Evolutionary conservation across 2,113 vertebrate genomes (phyloP).

Genomic region (Columba janthina): DNA sequence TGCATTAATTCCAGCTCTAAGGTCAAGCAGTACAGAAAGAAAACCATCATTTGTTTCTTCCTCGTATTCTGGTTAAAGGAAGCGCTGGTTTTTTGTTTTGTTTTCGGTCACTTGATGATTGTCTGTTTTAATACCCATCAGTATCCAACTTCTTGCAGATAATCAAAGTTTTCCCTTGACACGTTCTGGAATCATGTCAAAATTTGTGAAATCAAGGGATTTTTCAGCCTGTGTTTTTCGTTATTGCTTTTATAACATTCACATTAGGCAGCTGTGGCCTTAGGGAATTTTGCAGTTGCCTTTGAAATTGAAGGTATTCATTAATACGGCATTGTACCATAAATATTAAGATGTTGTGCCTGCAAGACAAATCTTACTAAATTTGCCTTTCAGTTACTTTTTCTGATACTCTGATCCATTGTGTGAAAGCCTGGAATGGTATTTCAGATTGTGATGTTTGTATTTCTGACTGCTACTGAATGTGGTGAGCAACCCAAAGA

Average conservation of each 20-base stretch:
- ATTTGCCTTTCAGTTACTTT: background rate
- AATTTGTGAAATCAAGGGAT: background rate
- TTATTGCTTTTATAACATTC: background rate
- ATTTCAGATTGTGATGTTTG: background rate
- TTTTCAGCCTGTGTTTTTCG: background rate
- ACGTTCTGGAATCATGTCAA: background rate
- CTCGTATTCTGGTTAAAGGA: background rate
- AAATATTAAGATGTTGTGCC: background rate
- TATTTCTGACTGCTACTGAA: background rate
- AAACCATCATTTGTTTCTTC: background rate
- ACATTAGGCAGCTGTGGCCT: background rate
- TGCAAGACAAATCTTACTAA: background rate
- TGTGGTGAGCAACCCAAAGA: background rate
- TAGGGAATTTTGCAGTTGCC: background rate
- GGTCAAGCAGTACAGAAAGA: background rate
- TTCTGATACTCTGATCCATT: background rate
- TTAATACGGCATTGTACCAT: background rate
- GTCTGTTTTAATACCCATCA: constrained; percentile 31
- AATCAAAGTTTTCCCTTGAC: background rate
- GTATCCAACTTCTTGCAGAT: background rate
- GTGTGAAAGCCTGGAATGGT: background rate
- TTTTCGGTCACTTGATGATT: background rate
- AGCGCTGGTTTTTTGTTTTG: background rate
- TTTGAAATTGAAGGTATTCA: background rate
- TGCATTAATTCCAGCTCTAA: background rate